Conservation (phyloP, 2,888 invertebrate species). For the Tenthredo livida region DNA sequence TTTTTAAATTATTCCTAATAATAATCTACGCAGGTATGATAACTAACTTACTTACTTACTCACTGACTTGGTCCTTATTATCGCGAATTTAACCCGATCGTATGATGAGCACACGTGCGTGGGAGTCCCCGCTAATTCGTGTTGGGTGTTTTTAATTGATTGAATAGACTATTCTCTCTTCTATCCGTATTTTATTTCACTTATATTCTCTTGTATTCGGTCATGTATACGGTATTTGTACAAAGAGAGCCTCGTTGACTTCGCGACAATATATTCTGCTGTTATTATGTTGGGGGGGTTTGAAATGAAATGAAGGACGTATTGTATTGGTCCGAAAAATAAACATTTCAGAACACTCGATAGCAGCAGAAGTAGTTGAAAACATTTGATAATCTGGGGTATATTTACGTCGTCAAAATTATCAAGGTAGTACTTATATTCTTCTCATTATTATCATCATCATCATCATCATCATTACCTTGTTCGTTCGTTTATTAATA, state of each 20-base stretch:
- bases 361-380: not conserved
- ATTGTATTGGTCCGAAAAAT: not conserved
- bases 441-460: too few species aligned
- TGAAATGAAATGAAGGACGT: not conserved
- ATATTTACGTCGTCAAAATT: not conserved
- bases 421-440: not conserved
- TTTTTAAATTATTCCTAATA: too few species aligned
- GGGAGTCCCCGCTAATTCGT: not conserved
- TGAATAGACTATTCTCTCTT: not conserved
- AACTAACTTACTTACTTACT: too few species aligned
- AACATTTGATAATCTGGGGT: not conserved
- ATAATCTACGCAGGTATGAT: not conserved
- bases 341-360: not conserved
- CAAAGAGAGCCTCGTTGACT: not conserved
- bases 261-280: not conserved
- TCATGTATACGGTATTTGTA: not conserved
- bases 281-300: not conserved
- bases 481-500: not conserved
- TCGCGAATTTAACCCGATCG: not conserved
- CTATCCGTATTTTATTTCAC: not conserved
- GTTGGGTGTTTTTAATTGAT: not conserved
- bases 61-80: not conserved
- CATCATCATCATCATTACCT: not conserved
- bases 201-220: not conserved
- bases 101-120: slow-evolving; percentile 1